phyloP scores from a whole-genome alignment of 2,113 vertebrate species.

The Lepisosteus osseus region DNA sequence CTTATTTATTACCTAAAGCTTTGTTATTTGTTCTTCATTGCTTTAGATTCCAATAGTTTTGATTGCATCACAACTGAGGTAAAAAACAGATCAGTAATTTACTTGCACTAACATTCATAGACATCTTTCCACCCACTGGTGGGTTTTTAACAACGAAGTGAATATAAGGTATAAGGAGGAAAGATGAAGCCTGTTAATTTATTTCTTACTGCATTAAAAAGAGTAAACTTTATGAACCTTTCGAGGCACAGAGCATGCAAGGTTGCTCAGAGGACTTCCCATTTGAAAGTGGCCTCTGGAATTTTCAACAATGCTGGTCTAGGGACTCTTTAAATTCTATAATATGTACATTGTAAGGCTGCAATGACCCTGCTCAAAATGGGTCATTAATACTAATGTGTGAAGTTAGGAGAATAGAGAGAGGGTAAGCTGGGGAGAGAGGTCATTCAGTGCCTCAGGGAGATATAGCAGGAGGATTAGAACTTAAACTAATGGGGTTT shows the following conservation, averaged over 20 bases:
- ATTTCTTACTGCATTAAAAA: too few relatives aligned
- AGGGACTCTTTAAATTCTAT: constrained; percentile 11
- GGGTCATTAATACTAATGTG: constrained; percentile 37
- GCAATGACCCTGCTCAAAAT: constrained; percentile 26
- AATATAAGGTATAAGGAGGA: too few relatives aligned
- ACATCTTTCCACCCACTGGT: too few relatives aligned
- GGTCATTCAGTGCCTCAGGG: constrained; percentile 67
- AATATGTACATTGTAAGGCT: constrained; percentile 14
- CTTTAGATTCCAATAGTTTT: too few relatives aligned
- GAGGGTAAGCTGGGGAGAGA: constrained; percentile 43
- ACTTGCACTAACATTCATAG: too few relatives aligned
- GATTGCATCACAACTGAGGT: too few relatives aligned
- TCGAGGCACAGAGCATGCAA: not conserved
- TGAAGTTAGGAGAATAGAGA: constrained; percentile 19
- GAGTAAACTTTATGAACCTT: not conserved
- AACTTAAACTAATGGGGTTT: constrained; percentile 62
- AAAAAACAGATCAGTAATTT: too few relatives aligned
- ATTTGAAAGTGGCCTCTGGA: not conserved
- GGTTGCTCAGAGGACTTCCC: constrained; percentile 6
- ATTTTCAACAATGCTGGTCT: not conserved
- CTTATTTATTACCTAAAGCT: too few relatives aligned
- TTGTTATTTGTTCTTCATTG: too few relatives aligned
- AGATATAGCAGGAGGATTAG: constrained; percentile 61
- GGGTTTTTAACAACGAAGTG: too few relatives aligned
- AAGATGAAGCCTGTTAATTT: not conserved